Conservation (phyloP, 2,888 invertebrate genomes). For the Trichacis sp. region DNA sequence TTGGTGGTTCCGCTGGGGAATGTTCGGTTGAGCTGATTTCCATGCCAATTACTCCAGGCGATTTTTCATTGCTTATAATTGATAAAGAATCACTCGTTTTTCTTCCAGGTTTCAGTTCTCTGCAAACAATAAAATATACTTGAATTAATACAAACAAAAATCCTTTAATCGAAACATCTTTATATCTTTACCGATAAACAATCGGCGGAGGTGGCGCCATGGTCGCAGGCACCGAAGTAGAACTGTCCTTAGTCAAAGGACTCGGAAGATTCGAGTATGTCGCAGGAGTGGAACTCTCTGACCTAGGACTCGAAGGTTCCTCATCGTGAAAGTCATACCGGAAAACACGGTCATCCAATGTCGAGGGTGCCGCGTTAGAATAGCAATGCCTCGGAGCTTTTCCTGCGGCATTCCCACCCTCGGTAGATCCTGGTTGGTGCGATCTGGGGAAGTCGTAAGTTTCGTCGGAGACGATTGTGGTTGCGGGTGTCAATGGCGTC, state of each 20-base stretch:
- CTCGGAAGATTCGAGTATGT: conserved; percentile 75
- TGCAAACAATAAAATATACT: conserved; percentile 56
- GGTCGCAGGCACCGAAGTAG: conserved; percentile 66
- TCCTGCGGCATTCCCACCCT: conserved; percentile 52
- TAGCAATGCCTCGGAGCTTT: conserved; percentile 71
- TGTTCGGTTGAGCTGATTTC: conserved; percentile 62
- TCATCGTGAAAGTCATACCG: conserved; percentile 72
- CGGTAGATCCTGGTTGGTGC: conserved; percentile 70
- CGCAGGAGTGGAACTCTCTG: conserved; percentile 71
- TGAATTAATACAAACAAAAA: not conserved
- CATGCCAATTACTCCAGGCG: conserved; percentile 59
- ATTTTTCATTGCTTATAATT: conserved; percentile 67
- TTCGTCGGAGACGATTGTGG: conserved; percentile 69
- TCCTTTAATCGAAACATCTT: too few species aligned
- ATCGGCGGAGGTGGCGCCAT: conserved; percentile 72
- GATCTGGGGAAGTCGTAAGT: conserved; percentile 81
- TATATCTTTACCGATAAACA: conserved; percentile 57
- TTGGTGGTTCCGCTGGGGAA: conserved; percentile 75
- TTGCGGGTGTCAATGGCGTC: conserved; percentile 59
- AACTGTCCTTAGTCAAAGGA: conserved; percentile 65
- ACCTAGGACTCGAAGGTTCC: conserved; percentile 64
- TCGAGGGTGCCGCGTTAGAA: conserved; percentile 74
- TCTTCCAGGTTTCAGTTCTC: conserved; percentile 74
- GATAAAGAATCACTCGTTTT: conserved; percentile 65
- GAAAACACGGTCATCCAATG: conserved; percentile 72